These are phyloP conservation scores for Tetragonula carbonaria DNA, from an alignment of 2,888 invertebrate species.

Conservation along the genomic window DNA sequence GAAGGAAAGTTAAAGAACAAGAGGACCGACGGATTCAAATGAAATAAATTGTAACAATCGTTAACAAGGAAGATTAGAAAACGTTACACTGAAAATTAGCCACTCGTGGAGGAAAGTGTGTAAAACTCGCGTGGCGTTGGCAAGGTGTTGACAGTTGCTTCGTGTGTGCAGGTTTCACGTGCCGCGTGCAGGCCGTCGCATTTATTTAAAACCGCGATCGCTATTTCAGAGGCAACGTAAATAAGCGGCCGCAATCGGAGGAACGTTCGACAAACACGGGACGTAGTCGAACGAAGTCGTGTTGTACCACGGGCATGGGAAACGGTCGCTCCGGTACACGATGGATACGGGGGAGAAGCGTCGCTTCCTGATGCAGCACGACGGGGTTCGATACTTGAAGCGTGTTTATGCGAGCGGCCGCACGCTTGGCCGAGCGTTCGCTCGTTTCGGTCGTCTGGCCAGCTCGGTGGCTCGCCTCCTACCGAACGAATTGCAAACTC, in stretches of 20 bases:
- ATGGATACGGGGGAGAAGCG: background rate
- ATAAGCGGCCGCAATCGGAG: constrained; percentile 41
- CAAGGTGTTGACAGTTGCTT: too few species aligned
- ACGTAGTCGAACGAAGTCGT: constrained; percentile 38
- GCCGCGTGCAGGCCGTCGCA: too few species aligned
- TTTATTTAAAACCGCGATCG: constrained; percentile 12
- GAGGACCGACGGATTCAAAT: too few species aligned
- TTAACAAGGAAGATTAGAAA: too few species aligned
- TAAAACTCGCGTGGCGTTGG: too few species aligned
- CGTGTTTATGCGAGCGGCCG: constrained; percentile 63
- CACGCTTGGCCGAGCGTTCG: constrained; percentile 51
- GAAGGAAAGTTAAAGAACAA: too few species aligned
- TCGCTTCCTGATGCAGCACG: constrained; percentile 31
- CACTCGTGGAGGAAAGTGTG: too few species aligned
- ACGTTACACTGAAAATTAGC: too few species aligned
- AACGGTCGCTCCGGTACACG: background rate
- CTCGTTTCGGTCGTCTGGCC: constrained; percentile 38
- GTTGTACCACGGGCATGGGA: constrained; percentile 16
- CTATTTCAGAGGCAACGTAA: constrained; percentile 49
- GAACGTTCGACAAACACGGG: constrained; percentile 51
- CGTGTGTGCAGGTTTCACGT: too few species aligned
- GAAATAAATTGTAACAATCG: too few species aligned
- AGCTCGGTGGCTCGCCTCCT: constrained; percentile 35
- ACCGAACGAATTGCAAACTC: constrained; percentile 73
- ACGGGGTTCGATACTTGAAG: constrained; percentile 37